Evolutionary conservation across 2,113 vertebrate genomes (phyloP).

Genomic region (Notothenia coriiceps): DNA sequence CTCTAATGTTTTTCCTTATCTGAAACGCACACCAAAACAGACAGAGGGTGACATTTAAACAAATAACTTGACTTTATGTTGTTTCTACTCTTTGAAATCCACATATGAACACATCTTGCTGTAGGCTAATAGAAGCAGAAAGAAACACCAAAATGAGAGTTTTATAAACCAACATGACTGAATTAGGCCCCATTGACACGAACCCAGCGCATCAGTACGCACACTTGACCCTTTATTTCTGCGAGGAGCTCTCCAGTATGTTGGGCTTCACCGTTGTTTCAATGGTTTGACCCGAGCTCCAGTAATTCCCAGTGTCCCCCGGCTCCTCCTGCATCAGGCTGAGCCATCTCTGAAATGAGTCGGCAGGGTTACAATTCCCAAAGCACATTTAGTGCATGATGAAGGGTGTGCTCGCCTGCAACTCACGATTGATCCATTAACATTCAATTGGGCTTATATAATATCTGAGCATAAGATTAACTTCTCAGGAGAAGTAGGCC

Average conservation of each 20-base stretch:
- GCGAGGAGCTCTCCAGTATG: constrained; percentile 40
- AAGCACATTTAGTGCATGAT: constrained; percentile 51
- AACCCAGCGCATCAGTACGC: constrained; percentile 11
- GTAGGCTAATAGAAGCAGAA: not conserved
- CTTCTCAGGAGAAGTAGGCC: constrained; percentile 71
- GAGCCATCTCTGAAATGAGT: constrained; percentile 56
- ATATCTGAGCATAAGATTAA: constrained; percentile 70
- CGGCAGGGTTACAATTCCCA: constrained; percentile 62
- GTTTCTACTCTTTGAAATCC: constrained; percentile 3
- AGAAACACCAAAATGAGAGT: not conserved
- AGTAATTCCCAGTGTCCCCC: constrained; percentile 39
- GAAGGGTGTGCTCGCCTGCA: constrained; percentile 60
- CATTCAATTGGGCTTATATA: constrained; percentile 70
- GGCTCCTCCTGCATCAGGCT: constrained; percentile 34
- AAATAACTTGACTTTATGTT: not conserved
- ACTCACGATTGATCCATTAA: constrained; percentile 71
- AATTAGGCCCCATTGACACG: constrained; percentile 39
- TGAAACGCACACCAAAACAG: no score
- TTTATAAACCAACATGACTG: constrained; percentile 9
- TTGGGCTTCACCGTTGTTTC: constrained; percentile 20
- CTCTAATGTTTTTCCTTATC: not conserved
- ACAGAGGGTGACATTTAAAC: no score
- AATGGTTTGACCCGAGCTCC: constrained; percentile 31
- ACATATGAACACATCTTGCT: not conserved
- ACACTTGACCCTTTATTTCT: constrained; percentile 40